These are phyloP conservation scores for Apteryx owenii DNA, from an alignment of 2,113 vertebrate genomes.

Conservation along the genomic window DNA sequence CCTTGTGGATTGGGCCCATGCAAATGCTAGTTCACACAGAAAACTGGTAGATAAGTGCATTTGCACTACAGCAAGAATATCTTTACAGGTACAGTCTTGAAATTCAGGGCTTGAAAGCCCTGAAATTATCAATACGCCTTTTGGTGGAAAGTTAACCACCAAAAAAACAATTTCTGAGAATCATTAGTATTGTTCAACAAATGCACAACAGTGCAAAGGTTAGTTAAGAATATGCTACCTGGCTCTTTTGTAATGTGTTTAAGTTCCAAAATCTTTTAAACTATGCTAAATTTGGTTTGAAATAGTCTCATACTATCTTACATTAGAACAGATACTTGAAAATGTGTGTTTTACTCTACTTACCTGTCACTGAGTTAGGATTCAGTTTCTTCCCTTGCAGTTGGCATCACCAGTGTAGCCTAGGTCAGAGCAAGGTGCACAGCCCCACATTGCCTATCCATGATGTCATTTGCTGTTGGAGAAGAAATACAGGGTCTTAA, in stretches of 20 bases:
- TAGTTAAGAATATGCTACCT: neutral
- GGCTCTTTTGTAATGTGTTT: neutral
- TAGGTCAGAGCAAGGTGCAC: neutral
- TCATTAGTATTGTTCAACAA: neutral
- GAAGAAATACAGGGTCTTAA: neutral
- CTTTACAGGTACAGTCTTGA: neutral
- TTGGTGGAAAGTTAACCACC: neutral
- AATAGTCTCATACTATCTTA: neutral
- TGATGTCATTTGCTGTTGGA: neutral
- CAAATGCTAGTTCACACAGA: neutral
- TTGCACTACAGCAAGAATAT: neutral
- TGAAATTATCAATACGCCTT: neutral
- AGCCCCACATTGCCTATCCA: neutral
- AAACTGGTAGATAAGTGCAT: neutral
- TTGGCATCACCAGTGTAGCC: neutral
- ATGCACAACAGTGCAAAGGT: neutral
- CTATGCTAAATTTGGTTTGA: neutral
- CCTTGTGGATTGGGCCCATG: neutral
- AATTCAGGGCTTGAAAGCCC: neutral
- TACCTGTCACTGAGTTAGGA: fast-evolving
- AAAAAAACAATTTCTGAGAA: neutral
- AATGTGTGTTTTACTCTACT: neutral
- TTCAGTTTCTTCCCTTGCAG: neutral
- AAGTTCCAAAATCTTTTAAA: neutral
- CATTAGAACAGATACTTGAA: neutral